Conservation (phyloP, 1,140 invertebrate species). For the Bombus superbus region DNA sequence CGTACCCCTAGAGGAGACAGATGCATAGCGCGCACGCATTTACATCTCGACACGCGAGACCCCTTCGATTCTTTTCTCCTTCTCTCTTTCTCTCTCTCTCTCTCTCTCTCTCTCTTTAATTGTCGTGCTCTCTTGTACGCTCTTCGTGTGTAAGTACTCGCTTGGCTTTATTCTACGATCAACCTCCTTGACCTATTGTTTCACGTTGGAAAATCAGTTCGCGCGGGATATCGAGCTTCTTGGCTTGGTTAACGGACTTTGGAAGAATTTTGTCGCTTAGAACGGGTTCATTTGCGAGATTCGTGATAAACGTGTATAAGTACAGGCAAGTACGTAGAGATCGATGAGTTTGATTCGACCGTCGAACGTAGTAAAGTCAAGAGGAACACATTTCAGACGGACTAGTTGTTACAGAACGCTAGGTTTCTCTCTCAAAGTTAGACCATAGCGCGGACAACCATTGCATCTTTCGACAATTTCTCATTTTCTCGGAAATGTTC, state of each 20-base stretch:
- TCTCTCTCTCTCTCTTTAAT: neutral
- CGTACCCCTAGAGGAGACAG: conserved; percentile 61
- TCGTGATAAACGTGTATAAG: neutral
- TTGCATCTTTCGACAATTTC: no score
- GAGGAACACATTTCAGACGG: no score
- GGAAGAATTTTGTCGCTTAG: neutral
- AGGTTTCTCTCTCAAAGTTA: no score
- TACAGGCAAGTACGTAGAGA: no score
- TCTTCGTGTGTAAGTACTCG: neutral
- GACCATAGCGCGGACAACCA: no score
- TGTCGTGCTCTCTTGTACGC: neutral
- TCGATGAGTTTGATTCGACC: no score
- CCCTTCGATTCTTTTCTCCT: conserved; percentile 46
- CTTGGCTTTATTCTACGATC: conserved; percentile 23
- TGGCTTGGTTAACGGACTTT: neutral
- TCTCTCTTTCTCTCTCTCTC: neutral
- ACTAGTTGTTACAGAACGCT: no score
- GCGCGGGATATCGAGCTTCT: conserved; percentile 10
- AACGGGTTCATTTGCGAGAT: neutral
- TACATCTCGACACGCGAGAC: conserved; percentile 63
- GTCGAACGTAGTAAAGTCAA: no score
- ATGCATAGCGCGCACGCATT: conserved; percentile 68
- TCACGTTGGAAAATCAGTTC: neutral
- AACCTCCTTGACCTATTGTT: neutral
- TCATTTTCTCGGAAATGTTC: no score